Evolutionary conservation across 2,888 invertebrate genomes (phyloP), one percentile per base, ranked within the genome.

Genomic region (Syritta pipiens): DNA sequence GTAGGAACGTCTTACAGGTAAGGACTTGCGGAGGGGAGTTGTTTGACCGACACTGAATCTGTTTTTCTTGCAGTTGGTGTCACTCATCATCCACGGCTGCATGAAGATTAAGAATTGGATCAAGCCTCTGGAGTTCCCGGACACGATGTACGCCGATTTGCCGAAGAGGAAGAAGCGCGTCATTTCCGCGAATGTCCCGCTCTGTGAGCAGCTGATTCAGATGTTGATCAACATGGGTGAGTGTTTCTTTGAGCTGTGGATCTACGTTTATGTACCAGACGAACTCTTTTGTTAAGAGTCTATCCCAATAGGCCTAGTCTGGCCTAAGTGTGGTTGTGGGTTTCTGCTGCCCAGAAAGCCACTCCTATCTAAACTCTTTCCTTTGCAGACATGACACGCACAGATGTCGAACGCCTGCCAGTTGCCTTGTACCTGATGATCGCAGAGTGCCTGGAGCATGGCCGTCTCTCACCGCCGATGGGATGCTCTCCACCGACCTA

Each of bases 1-100:
- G 94, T 2, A 92, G 91, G 81, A 93, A 94, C 89, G 89, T 96
- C 51, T 90, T 97, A 68, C 94, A 94, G 89, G 93, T 96, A 84
- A 89, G 90, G 82, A 62, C 1, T 7, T 12, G 7, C 20, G 83
- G 28, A 19, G 4, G 22, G 28, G 17, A 20, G 7, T 35, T 20
- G 4, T 40, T 10, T 5, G 7, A 1, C 4, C 0, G 22, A 9
- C 2, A 10, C 20, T 14, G 6, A 1, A 22, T 37, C n/a, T 12
- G 17, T 49, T 49, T 22, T 53, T 17, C 55, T 72, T 48, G 4
- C 81, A 89, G 84, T 81, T 88, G 1, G 75, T 86, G 1, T 86
- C 88, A 2, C 77, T 89, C 6, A 84, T 87, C 1, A 77, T 84
- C 40, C 87, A 89, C 46, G 88, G 88, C 0, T 84, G 85, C 10